Evolutionary conservation across 2,113 vertebrate genomes (phyloP).

Genomic region (Oreotrochilus melanogaster): DNA sequence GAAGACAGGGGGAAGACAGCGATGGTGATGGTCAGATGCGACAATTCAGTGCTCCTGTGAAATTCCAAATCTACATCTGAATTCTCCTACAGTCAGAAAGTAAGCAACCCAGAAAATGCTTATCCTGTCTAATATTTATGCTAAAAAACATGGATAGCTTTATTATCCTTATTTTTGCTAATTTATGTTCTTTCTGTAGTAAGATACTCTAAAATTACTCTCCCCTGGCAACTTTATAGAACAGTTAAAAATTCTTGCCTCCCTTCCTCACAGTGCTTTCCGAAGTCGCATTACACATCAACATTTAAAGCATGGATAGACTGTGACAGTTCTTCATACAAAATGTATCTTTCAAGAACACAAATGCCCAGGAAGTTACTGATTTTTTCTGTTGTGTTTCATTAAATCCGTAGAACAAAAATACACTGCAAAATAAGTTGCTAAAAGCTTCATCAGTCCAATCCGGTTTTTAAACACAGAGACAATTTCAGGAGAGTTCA

Average conservation of each 20-base stretch:
- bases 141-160: background rate
- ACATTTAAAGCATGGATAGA: background rate
- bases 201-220: background rate
- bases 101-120: background rate
- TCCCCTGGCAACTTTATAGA: background rate
- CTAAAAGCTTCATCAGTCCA: background rate
- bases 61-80: background rate
- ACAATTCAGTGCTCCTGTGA: too few relatives aligned
- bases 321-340: background rate
- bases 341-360: conserved; percentile 16
- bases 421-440: background rate
- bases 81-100: background rate
- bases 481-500: background rate
- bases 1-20: too few relatives aligned
- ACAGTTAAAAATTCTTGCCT: background rate
- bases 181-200: background rate
- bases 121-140: background rate
- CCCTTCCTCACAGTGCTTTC: background rate
- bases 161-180: background rate
- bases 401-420: background rate
- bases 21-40: too few relatives aligned
- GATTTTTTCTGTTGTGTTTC: background rate
- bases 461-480: background rate
- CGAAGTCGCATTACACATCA: background rate
- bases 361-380: conserved; percentile 1